Base-by-base conservation (phyloP, 2,113 vertebrate genomes). In the Lampris megalopsis region DNA sequence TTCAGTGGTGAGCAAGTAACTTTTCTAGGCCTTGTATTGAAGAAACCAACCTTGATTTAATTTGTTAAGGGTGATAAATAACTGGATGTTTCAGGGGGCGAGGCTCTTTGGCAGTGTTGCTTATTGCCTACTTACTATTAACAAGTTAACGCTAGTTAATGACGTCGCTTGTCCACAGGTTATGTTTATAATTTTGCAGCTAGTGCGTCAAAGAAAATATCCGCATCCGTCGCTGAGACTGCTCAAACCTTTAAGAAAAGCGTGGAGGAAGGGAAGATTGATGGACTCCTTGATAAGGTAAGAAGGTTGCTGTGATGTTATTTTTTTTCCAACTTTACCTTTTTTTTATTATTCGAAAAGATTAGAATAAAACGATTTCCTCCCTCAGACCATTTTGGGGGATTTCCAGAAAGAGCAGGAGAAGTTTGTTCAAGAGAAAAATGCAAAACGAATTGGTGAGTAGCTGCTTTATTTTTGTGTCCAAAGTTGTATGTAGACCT, bases 351-450 rank as follows among this genome's bases (percentile, higher is more conserved):
- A n/a, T 40, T 0, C 5, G 5, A 11, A 11, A 7, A 56, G 7
- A 7, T 48, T 60, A 38, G 36, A 8, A n/a, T 61, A 0, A 9
- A 1, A 41, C 36, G 0, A 37, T 57, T 48, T 64, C 36, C 45
- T 9, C 79, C 82, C 47, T 92, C 86, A 99, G 97, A 98, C 96
- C 3, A 97, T 99, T 89, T 91, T 97, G 79, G 97, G 97, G 76
- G 97, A 98, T 86, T 99, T 99, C 89, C 95, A 98, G 75, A 99
- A 98, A 81, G 97, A 99, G 63, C 97, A 99, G 90, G 92, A 98
- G 68, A 97, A 94, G 84, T 99, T 99, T 95, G 95, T 98, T 43
- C 94, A 97, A 68, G 96, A 96, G 72, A 97, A 97, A 60, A 91
- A 96, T 75, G 94, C 93, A 5, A 97, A 95, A 89, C 95, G 94